Conservation (phyloP, 1,140 invertebrate species). For the Euwallacea fornicatus region DNA sequence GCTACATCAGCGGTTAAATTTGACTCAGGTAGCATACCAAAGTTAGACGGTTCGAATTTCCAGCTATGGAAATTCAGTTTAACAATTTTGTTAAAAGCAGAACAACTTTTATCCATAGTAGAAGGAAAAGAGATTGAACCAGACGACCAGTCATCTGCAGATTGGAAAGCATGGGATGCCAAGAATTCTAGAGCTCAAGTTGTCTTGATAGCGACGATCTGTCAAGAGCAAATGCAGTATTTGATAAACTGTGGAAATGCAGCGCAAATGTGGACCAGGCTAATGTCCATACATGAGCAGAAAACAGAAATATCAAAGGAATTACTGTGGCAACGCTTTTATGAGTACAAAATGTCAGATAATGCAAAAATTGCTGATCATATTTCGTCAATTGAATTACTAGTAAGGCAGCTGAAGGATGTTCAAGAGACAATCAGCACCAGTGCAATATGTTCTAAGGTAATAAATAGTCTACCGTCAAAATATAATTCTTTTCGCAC, state of each 20-base stretch:
- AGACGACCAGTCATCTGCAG: background rate
- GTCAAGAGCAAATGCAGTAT: constrained; percentile 45
- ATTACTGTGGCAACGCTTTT: constrained; percentile 22
- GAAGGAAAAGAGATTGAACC: constrained; percentile 21
- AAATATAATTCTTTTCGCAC: constrained; percentile 48
- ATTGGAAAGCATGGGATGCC: constrained; percentile 33
- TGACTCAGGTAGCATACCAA: constrained; percentile 14
- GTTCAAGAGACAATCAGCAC: constrained; percentile 33
- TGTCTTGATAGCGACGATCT: constrained; percentile 42
- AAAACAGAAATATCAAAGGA: constrained; percentile 31
- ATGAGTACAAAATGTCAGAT: constrained; percentile 18
- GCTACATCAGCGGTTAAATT: constrained; percentile 12
- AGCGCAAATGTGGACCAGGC: constrained; percentile 51
- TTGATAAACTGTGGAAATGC: constrained; percentile 47
- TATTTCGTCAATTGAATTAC: constrained; percentile 33
- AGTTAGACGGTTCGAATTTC: constrained; percentile 37
- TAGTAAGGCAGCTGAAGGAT: constrained; percentile 40
- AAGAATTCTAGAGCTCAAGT: constrained; percentile 41
- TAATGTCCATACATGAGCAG: constrained; percentile 50
- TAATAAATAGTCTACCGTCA: constrained; percentile 50
- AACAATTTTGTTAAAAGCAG: constrained; percentile 29
- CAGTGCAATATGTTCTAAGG: constrained; percentile 40
- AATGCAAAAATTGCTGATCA: constrained; percentile 17
- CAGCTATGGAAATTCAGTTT: constrained; percentile 34
- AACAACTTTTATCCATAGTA: constrained; percentile 19